Evolutionary conservation across 2,113 vertebrate species (phyloP), one percentile per base, ranked within the genome.

Genomic region (Cryptotis parvus): DNA sequence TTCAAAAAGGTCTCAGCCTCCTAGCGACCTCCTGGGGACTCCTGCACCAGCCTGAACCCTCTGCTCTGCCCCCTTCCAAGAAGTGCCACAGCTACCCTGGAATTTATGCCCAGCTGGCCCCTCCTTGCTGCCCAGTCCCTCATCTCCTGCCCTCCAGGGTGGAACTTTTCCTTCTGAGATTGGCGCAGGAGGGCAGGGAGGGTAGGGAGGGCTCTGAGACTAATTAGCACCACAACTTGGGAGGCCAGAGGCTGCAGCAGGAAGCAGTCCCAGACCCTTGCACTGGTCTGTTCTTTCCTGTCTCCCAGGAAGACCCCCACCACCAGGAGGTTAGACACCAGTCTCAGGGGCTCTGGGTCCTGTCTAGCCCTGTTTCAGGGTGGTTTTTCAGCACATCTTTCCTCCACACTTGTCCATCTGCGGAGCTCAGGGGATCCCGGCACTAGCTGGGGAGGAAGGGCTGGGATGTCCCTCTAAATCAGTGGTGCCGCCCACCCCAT

Each of bases 161-260:
- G n/a, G 63, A 95, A 95, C 76, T 92, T 77, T 66, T 91, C 58
- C 52, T 92, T 78, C 84, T 81, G 41, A 33, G 68, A 55, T 16
- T 20, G 78, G 79, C 33, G 41, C 39, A 58, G 49, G 45, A 69
- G 70, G 27, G 63, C 27, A 41, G 5, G 29, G 88, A 83, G 12
- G 22, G 35, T 9, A 8, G 39, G 39, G 24, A 84, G 37, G 39
- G 55, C 63, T 79, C 79, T 75, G 87, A 93, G 91, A 77, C 58
- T 91, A 83, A 87, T 75, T 86, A 94, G n/a, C 49, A 24, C 11
- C 33, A 88, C 20, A 74, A 61, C 77, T 16, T 84, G 80, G 82
- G 73, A 74, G 26, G 33, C 77, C 55, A 81, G 55, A 88, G 45
- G 45, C 69, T 61, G 22, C 27, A 52, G 52, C 58, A 69, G 82